Conservation (phyloP, 2,113 vertebrate genomes). For the Lethenteron reissneri region DNA sequence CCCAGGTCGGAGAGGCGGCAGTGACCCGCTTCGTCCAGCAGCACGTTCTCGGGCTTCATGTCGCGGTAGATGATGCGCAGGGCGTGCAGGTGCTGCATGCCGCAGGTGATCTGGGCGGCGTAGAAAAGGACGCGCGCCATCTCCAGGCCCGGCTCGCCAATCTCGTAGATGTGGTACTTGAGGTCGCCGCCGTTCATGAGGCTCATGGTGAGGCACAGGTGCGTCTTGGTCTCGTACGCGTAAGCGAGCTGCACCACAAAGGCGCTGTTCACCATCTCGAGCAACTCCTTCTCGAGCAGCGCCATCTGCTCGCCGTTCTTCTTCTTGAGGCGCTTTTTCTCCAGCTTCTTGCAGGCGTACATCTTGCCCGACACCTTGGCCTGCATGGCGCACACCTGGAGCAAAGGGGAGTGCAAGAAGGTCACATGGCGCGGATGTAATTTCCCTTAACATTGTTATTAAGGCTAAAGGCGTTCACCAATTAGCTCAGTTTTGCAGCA, state of each 20-base stretch:
- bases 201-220: slow-evolving; percentile 77
- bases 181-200: slow-evolving; percentile 86
- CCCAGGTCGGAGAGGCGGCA: slow-evolving; percentile 71
- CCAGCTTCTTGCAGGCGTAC: slow-evolving; percentile 79
- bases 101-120: slow-evolving; percentile 62
- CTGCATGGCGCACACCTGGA: slow-evolving; percentile 66
- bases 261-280: slow-evolving; percentile 57
- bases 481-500: too few relatives aligned
- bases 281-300: slow-evolving; percentile 57
- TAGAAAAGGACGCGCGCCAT: slow-evolving; percentile 53
- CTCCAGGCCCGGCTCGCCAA: slow-evolving; percentile 48
- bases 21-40: slow-evolving; percentile 56
- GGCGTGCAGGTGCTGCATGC: slow-evolving; percentile 50
- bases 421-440: background rate
- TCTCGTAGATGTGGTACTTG: slow-evolving; percentile 67
- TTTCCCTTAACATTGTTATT: too few relatives aligned
- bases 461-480: too few relatives aligned
- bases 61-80: slow-evolving; percentile 56
- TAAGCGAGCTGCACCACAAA: slow-evolving; percentile 65
- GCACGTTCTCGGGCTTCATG: slow-evolving; percentile 76
- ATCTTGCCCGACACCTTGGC: slow-evolving; percentile 74
- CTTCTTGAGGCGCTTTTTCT: slow-evolving; percentile 74
- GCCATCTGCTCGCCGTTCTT: slow-evolving; percentile 68
- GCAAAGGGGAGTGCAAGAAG: slow-evolving; percentile 8
- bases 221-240: slow-evolving; percentile 52